A percentile compares a stretch with the other conserved stretches of the same genome.
Conservation (phyloP, 2,888 invertebrate species). For the Andrena dorsata region DNA sequence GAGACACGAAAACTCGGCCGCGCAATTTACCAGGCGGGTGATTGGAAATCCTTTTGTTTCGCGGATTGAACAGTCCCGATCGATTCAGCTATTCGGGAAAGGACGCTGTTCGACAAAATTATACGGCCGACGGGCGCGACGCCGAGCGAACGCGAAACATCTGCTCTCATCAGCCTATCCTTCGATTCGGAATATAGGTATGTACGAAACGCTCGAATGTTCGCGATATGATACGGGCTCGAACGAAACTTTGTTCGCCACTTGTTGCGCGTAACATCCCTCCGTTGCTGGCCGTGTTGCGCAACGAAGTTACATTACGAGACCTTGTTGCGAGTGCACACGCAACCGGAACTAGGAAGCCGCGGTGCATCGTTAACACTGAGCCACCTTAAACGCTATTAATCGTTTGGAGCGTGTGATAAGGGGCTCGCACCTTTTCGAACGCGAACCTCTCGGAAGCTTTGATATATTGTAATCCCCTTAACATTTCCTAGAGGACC, state of each 20-base stretch:
- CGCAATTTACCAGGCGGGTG: neutral
- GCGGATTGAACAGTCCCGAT: neutral
- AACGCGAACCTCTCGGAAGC: neutral
- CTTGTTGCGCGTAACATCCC: slow-evolving; percentile 55
- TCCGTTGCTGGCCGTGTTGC: slow-evolving; percentile 38
- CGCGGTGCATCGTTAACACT: slow-evolving; percentile 14
- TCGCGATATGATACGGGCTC: slow-evolving; percentile 8
- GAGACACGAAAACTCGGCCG: neutral
- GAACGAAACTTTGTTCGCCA: slow-evolving; percentile 60
- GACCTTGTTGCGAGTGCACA: slow-evolving; percentile 43
- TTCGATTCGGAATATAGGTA: slow-evolving; percentile 26
- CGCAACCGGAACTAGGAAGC: slow-evolving; percentile 23
- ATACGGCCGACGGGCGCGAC: neutral
- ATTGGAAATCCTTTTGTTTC: neutral
- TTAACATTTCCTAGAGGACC: no score
- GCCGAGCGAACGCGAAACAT: slow-evolving; percentile 3
- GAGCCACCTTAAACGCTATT: slow-evolving; percentile 5
- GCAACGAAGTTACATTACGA: slow-evolving; percentile 49
- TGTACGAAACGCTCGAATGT: slow-evolving; percentile 12
- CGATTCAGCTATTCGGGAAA: neutral
- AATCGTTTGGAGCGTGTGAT: slow-evolving; percentile 10
- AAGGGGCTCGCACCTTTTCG: neutral
- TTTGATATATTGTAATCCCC: neutral
- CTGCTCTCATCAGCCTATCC: slow-evolving; percentile 36
- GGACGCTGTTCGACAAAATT: neutral